Percentiles rank a stretch among this genome's conserved stretches.
phyloP scores from a whole-genome alignment of 2,888 invertebrate species.

The Drosophila parthenogenetica region DNA sequence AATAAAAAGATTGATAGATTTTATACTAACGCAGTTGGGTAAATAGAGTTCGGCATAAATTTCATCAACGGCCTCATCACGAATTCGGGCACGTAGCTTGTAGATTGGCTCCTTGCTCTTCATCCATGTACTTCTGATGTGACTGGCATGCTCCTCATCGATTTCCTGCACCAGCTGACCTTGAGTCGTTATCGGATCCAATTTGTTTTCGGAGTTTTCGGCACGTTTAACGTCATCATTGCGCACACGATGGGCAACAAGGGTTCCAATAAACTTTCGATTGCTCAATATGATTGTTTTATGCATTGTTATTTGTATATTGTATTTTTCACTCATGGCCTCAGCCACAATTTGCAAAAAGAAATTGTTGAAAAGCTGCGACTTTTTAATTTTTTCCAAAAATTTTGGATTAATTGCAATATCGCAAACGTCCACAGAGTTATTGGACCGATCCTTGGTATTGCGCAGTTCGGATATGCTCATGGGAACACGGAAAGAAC shows the following conservation, averaged over 20 bases:
- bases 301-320: constrained; percentile 88
- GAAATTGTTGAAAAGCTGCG: constrained; percentile 91
- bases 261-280: constrained; percentile 90
- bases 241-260: constrained; percentile 91
- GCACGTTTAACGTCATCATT: constrained; percentile 88
- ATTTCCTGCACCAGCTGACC: constrained; percentile 88
- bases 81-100: constrained; percentile 87
- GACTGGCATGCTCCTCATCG: constrained; percentile 63
- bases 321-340: constrained; percentile 92
- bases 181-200: neutral
- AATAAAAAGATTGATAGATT: neutral
- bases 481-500: constrained; percentile 93
- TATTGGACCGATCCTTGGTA: constrained; percentile 91
- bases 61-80: constrained; percentile 79
- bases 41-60: constrained; percentile 84
- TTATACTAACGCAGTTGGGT: constrained; percentile 83
- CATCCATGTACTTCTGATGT: constrained; percentile 47
- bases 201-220: constrained; percentile 1
- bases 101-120: constrained; percentile 86
- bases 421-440: constrained; percentile 91
- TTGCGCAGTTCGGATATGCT: constrained; percentile 93
- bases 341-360: constrained; percentile 92
- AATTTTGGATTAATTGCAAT: constrained; percentile 93
- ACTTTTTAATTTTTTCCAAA: constrained; percentile 90
- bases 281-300: constrained; percentile 90